Evolutionary conservation across 2,888 invertebrate genomes (phyloP).

Genomic region (Eupithecia exiguata): DNA sequence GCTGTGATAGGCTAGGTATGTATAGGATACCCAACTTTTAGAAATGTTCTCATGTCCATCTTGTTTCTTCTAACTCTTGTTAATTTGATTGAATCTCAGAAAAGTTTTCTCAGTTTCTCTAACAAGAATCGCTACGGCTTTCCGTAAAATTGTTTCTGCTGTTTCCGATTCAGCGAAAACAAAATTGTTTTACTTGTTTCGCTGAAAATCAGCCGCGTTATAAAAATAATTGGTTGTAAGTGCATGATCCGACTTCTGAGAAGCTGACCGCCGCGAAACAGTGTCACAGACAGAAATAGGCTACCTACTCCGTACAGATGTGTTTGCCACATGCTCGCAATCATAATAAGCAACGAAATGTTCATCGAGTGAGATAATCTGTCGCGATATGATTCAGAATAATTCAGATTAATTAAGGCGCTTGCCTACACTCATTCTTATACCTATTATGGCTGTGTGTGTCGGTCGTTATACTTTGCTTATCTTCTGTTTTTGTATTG

Average conservation of each 20-base stretch:
- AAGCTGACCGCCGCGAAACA: constrained; percentile 27
- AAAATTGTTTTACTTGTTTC: constrained; percentile 29
- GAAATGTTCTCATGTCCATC: neutral
- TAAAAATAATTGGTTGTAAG: constrained; percentile 14
- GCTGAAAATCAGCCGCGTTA: constrained; percentile 12
- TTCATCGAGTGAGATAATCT: constrained; percentile 36
- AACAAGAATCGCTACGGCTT: neutral
- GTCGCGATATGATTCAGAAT: constrained; percentile 15
- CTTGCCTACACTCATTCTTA: neutral
- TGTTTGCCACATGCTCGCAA: constrained; percentile 40
- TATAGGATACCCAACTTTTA: no score
- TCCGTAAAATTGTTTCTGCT: neutral
- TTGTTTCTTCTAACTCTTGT: neutral
- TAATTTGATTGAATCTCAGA: neutral
- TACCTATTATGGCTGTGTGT: neutral
- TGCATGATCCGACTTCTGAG: constrained; percentile 36
- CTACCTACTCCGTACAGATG: constrained; percentile 34
- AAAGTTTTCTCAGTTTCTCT: neutral
- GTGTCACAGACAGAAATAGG: constrained; percentile 42
- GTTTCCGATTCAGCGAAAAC: neutral
- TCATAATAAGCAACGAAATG: constrained; percentile 30
- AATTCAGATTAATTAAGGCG: constrained; percentile 8
- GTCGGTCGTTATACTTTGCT: neutral
- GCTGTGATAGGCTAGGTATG: no score
- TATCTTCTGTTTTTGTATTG: neutral